These are phyloP conservation scores for Apomyelois bistriatella DNA, from an alignment of 2,888 invertebrate species.

Conservation along the genomic window DNA sequence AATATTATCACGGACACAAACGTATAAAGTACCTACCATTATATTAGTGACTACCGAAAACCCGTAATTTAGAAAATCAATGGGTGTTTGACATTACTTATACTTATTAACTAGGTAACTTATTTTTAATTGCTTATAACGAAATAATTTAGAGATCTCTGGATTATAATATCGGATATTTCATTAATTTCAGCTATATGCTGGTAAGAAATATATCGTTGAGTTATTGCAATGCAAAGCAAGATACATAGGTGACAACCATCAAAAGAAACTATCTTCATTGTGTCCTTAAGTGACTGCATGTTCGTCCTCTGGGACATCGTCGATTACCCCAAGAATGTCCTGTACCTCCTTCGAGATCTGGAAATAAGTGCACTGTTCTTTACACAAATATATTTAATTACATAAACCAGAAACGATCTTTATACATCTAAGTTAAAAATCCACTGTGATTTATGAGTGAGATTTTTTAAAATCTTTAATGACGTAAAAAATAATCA, in stretches of 20 bases:
- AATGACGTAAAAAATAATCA: no score
- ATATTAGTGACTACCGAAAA: conserved; percentile 23
- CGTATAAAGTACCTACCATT: not conserved
- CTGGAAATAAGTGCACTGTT: conserved; percentile 28
- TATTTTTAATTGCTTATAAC: not conserved
- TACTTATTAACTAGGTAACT: not conserved
- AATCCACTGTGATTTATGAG: no score
- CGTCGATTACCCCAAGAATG: conserved; percentile 35
- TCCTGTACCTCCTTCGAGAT: conserved; percentile 36
- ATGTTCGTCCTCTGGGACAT: conserved; percentile 13
- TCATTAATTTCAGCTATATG: not conserved
- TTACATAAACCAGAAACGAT: no score
- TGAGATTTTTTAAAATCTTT: no score
- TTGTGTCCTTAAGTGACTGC: conserved; percentile 1
- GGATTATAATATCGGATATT: not conserved
- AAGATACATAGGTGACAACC: not conserved
- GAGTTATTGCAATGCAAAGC: not conserved
- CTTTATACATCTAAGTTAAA: no score
- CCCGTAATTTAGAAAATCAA: conserved; percentile 28
- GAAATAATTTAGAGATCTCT: conserved; percentile 1
- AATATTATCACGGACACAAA: not conserved
- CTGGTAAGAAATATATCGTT: not conserved
- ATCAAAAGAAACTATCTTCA: not conserved
- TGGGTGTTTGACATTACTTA: not conserved
- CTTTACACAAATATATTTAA: no score